Evolutionary conservation across 1,140 invertebrate genomes (phyloP).

Genomic region (Leptestheria dahalacensis): DNA sequence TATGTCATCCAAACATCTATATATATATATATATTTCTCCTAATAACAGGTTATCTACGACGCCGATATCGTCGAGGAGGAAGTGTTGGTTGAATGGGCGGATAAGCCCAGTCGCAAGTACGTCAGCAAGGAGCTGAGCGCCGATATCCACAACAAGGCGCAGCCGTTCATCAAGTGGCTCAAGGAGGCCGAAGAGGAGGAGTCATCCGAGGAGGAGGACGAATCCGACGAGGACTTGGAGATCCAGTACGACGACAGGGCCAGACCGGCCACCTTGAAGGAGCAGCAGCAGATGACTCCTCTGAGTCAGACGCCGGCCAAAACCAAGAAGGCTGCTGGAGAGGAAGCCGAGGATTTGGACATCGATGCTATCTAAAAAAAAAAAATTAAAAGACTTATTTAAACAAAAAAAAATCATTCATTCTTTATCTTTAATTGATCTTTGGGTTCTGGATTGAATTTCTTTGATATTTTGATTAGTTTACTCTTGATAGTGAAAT

Average conservation of each 20-base stretch:
- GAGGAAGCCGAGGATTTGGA: slow-evolving; percentile 62
- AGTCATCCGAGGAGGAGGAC: slow-evolving; percentile 50
- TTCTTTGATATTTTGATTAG: too few relatives aligned
- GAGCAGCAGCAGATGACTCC: slow-evolving; percentile 30
- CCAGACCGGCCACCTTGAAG: slow-evolving; percentile 54
- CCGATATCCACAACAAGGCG: slow-evolving; percentile 83
- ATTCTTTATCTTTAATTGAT: background rate
- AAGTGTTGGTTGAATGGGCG: slow-evolving; percentile 83
- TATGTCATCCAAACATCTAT: too few relatives aligned
- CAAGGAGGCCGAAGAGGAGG: slow-evolving; percentile 89
- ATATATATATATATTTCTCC: too few relatives aligned
- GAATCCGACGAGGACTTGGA: slow-evolving; percentile 52
- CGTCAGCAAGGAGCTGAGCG: slow-evolving; percentile 73
- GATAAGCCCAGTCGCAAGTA: slow-evolving; percentile 89
- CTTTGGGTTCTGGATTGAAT: too few relatives aligned
- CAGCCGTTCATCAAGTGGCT: slow-evolving; percentile 92
- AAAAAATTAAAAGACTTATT: background rate
- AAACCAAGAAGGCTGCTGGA: slow-evolving; percentile 27
- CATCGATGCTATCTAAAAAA: slow-evolving; percentile 74
- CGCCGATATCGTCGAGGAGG: slow-evolving; percentile 84
- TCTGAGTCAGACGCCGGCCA: slow-evolving; percentile 26
- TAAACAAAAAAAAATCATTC: background rate
- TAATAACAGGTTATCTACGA: slow-evolving; percentile 72
- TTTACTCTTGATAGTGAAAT: too few relatives aligned
- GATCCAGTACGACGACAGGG: slow-evolving; percentile 79